Evolutionary conservation across 2,113 vertebrate species (phyloP).

Genomic region (Heptranchias perlo): DNA sequence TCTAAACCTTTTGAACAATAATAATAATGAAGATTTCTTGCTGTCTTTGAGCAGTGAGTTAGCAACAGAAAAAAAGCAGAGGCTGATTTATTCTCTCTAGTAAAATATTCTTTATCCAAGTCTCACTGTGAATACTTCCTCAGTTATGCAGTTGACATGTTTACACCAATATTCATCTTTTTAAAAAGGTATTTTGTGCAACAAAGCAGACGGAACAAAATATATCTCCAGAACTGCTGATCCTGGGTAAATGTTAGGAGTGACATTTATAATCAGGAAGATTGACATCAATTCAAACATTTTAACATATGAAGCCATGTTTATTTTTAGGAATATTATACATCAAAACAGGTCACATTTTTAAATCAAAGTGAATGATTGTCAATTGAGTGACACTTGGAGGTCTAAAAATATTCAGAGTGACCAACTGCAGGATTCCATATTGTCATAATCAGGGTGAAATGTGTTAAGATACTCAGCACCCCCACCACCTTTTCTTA

Average conservation of each 20-base stretch:
- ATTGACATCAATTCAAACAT: neutral
- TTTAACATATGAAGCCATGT: neutral
- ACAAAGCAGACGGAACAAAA: neutral
- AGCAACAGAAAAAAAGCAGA: neutral
- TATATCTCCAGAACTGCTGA: neutral
- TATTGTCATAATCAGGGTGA: neutral
- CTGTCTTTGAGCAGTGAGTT: neutral
- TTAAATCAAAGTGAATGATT: neutral
- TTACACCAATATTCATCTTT: neutral
- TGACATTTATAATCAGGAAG: neutral
- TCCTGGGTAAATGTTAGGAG: neutral
- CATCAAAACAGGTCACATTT: neutral
- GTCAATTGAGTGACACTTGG: neutral
- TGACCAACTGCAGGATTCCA: neutral
- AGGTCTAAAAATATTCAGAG: neutral
- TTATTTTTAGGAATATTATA: neutral
- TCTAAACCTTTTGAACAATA: neutral
- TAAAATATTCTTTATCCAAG: neutral
- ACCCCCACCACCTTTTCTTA: neutral
- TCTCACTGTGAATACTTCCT: neutral
- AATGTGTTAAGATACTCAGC: neutral
- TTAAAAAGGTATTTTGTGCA: neutral
- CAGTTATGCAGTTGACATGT: neutral
- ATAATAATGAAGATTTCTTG: neutral
- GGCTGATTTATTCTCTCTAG: neutral